Conservation (phyloP, 1,140 invertebrate species). For the Drosophila pseudoananassae region DNA sequence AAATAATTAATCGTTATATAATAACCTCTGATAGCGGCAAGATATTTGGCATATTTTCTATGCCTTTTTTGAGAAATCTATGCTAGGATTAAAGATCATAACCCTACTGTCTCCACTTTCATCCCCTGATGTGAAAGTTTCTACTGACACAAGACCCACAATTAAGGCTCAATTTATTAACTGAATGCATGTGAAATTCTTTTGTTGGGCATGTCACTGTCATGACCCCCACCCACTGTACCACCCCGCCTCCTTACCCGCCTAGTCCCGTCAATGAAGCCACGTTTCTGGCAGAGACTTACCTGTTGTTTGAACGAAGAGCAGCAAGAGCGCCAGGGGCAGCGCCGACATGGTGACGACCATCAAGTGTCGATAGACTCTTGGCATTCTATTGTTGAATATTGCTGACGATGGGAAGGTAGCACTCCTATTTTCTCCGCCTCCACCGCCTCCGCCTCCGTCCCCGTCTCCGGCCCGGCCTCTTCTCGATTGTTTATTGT, state of each 20-base stretch:
- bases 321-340: constrained; percentile 51
- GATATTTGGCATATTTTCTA: neutral
- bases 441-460: constrained; percentile 1
- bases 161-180: constrained; percentile 59
- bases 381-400: constrained; percentile 60
- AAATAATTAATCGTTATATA: neutral
- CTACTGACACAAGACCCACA: constrained; percentile 22
- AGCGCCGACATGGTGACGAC: constrained; percentile 33
- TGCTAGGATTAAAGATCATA: constrained; percentile 14
- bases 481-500: constrained; percentile 47
- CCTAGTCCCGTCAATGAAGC: neutral
- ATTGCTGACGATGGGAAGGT: constrained; percentile 30
- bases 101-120: constrained; percentile 31
- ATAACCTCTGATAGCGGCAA: neutral
- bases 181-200: constrained; percentile 68
- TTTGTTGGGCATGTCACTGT: constrained; percentile 36
- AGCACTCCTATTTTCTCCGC: constrained; percentile 5
- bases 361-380: constrained; percentile 62
- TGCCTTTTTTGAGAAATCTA: constrained; percentile 6
- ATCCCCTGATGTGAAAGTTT: constrained; percentile 30
- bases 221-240: neutral
- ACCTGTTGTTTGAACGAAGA: constrained; percentile 62
- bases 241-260: neutral
- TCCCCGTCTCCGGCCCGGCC: constrained; percentile 18
- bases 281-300: constrained; percentile 45